Evolutionary conservation across 2,888 invertebrate genomes (phyloP), one percentile per base, ranked within the genome.

Genomic region (Drosophila dives): DNA sequence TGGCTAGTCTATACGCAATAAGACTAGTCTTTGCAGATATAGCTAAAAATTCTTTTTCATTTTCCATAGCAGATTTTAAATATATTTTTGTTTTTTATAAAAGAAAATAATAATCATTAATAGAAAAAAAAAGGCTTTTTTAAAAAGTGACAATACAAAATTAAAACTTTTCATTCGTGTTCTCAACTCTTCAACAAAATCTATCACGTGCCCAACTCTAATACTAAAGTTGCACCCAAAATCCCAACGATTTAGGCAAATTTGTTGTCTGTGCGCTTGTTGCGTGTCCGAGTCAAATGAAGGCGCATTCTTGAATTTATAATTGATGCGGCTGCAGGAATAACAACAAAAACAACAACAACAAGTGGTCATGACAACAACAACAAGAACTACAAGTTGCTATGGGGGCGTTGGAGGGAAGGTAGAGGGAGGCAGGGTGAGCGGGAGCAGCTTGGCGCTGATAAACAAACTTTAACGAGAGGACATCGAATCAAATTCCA

Each of bases 321-420:
- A 84, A 84, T 89, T 84, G 84, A 75, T 86, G 85, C 72, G 50
- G 64, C 75, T 67, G 65, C 68, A 75, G 64, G 54, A 56, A 63
- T 49, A 63, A 62, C 60, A 72, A 54, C 55, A 72, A 66, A 58
- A 70, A 53, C 54, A 69, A 53, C 58, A 74, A 86, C 77, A 81
- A 75, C 83, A 80, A 83, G 75, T 81, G 85, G 75, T 76, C 76
- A 81, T 83, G 86, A 77, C 88, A 77, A 83, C 88, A 83, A 80
- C 68, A 60, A 38, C 45, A 56, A 29, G 11, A 36, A 26, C 20
- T 51, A 33, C 48, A 51, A 51, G 89, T 84, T 83, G 60, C 77
- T 72, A 86, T 71, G 69, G 63, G 56, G 45, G 55, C 23, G 17
- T 7, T 51, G 51, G 48, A 0, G 33, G 15, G 29, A 29, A 6